A percentile compares a stretch with the other conserved stretches of the same genome.
These are phyloP conservation scores for Volucella inanis DNA, from an alignment of 2,888 invertebrate species.

Conservation along the genomic window DNA sequence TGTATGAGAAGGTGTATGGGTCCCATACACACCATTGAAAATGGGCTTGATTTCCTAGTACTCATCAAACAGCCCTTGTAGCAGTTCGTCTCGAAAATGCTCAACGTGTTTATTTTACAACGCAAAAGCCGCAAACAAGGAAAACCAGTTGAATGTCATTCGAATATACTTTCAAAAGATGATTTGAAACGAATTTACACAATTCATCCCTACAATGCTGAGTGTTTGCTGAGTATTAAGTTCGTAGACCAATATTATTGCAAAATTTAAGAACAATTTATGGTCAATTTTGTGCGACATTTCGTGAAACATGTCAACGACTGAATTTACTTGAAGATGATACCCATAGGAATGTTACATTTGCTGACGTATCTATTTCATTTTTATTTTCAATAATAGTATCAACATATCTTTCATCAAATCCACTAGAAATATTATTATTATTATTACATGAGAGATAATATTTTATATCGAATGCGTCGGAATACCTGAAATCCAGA, in stretches of 20 bases:
- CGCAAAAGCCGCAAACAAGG: constrained; percentile 66
- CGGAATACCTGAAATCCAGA: constrained; percentile 21
- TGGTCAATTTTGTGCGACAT: constrained; percentile 79
- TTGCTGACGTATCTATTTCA: no score
- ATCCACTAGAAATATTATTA: constrained; percentile 67
- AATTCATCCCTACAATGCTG: constrained; percentile 79
- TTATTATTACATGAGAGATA: no score
- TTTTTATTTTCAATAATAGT: constrained; percentile 75
- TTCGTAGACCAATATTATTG: constrained; percentile 77
- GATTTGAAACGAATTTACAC: constrained; percentile 75
- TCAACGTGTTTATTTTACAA: constrained; percentile 54
- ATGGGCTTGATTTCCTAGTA: no score
- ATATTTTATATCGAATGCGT: no score
- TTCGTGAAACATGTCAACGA: constrained; percentile 79
- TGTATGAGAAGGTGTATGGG: no score
- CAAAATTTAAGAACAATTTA: constrained; percentile 78
- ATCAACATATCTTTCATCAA: constrained; percentile 70
- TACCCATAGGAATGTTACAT: no score
- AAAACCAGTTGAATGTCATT: constrained; percentile 78
- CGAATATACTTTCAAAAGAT: constrained; percentile 77
- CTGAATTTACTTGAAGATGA: constrained; percentile 76
- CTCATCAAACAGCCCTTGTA: no score
- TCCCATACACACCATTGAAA: no score
- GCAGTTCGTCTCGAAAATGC: constrained; percentile 50
- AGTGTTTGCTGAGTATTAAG: constrained; percentile 80